Evolutionary conservation across 2,797 vertebrate species (phyloP), one percentile per base, ranked within the genome.

Genomic region (Phoebastria nigripes): DNA sequence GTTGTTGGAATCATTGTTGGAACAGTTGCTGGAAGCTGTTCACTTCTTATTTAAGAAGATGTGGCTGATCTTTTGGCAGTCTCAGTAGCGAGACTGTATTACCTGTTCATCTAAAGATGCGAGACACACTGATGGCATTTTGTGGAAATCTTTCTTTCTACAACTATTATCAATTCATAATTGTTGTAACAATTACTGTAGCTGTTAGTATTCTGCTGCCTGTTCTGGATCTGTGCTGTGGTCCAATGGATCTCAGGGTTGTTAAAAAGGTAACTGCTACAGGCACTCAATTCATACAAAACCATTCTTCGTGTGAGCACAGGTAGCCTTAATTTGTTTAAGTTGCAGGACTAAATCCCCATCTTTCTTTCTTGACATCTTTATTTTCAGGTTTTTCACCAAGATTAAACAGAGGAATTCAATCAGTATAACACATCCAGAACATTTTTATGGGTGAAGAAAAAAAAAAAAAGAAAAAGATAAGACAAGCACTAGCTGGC

Each of bases 161-260:
- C 92, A 89, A 15, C 17, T 89, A n/a, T 66, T 67, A 83, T 69
- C 12, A 78, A 33, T 87, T 87, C 42, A 44, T 63, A 71, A 73
- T 74, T 89, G 52, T 51, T 92, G 47, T 82, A 80, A 82, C 63
- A 89, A 51, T 89, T 87, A 42, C 29, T 74, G 56, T 56, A 87
- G 91, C 69, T 74, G 47, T 79, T 84, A 59, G 18, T 58, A 54
- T 78, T 93, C 96, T 71, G 59, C 87, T 95, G 71, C 78, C 91
- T 94, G 63, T 85, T 92, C 94, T 96, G 96, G 83, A 95, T 95
- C 94, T 93, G 86, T 95, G 87, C 89, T 82, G 62, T 82, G 56
- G 52, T 94, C 63, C 92, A 81, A 25, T 39, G 84, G 91, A 86
- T 92, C 71, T 86, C 82, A 86, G 79, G 35, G 52, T 26, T 89